These are phyloP conservation scores for Ceraclea dissimilis DNA, from an alignment of 2,888 invertebrate genomes.

Conservation along the genomic window DNA sequence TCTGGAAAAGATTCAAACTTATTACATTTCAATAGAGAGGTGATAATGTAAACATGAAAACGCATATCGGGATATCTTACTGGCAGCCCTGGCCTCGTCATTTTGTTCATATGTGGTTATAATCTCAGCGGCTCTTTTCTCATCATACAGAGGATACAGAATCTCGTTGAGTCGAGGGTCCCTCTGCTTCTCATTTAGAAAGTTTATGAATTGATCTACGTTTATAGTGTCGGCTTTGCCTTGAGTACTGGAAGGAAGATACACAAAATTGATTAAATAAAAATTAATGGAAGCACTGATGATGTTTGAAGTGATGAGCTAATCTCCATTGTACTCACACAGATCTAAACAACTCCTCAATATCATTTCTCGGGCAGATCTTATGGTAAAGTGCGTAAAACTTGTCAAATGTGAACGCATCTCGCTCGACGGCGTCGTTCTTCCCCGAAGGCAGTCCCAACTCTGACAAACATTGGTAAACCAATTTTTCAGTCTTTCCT, in stretches of 20 bases:
- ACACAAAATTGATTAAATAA: slow-evolving; percentile 5
- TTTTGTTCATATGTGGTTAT: slow-evolving; percentile 88
- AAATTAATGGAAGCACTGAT: slow-evolving; percentile 6
- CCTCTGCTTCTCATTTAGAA: slow-evolving; percentile 94
- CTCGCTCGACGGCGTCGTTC: slow-evolving; percentile 91
- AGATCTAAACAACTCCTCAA: slow-evolving; percentile 92
- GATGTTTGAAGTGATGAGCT: no score
- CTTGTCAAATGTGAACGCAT: slow-evolving; percentile 95
- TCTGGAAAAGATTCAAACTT: slow-evolving; percentile 48
- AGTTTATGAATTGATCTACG: slow-evolving; percentile 80
- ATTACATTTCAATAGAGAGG: no score
- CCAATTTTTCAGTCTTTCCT: slow-evolving; percentile 97
- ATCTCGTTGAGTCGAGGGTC: slow-evolving; percentile 99
- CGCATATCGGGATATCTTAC: no score
- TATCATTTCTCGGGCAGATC: slow-evolving; percentile 97
- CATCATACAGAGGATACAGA: slow-evolving; percentile 93
- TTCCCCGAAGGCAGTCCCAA: slow-evolving; percentile 90
- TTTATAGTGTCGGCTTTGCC: slow-evolving; percentile 84
- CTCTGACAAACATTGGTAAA: slow-evolving; percentile 93
- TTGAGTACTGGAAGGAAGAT: slow-evolving; percentile 72
- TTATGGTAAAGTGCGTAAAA: slow-evolving; percentile 98
- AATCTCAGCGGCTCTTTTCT: slow-evolving; percentile 86
- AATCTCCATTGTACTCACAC: slow-evolving; percentile 69
- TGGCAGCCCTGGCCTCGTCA: slow-evolving; percentile 62
- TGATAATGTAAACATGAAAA: no score